Evolutionary conservation across 2,888 invertebrate species (phyloP).

Genomic region (Lissonota sp.): DNA sequence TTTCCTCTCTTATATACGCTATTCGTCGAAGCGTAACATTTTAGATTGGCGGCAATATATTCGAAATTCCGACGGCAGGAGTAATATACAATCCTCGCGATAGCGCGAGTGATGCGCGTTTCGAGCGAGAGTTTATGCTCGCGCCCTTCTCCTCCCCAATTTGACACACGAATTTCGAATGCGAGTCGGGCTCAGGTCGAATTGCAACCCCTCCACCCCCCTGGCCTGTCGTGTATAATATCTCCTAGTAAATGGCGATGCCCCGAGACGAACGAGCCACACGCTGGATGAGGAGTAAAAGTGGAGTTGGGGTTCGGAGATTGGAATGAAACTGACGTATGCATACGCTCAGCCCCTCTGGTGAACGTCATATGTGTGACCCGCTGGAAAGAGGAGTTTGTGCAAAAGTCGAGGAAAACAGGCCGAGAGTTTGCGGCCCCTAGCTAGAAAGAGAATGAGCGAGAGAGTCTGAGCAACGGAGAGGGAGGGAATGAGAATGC

Average conservation of each 20-base stretch:
- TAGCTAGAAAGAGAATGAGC: background rate
- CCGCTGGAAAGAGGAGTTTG: constrained; percentile 26
- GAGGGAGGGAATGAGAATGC: background rate
- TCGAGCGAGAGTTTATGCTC: constrained; percentile 3
- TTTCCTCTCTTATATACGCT: constrained; percentile 1
- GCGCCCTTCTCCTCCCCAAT: background rate
- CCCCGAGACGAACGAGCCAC: constrained; percentile 12
- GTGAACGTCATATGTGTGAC: background rate
- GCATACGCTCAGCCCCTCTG: constrained; percentile 1
- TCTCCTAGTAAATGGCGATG: background rate
- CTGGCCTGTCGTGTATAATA: constrained; percentile 3
- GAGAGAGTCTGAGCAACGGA: constrained; percentile 10
- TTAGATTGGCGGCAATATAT: constrained; percentile 8
- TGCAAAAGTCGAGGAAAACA: constrained; percentile 58
- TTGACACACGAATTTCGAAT: background rate
- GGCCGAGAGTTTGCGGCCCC: background rate
- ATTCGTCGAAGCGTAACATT: constrained; percentile 38
- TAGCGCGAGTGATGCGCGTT: constrained; percentile 45
- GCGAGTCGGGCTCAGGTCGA: background rate
- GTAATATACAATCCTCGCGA: constrained; percentile 34
- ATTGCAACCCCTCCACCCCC: background rate
- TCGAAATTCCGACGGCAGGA: constrained; percentile 26
- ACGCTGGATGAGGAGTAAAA: background rate
- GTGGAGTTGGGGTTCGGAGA: constrained; percentile 4
- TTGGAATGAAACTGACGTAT: constrained; percentile 49